Evolutionary conservation across 2,113 vertebrate species (phyloP), one percentile per base, ranked within the genome.

Genomic region (Gobio gobio): DNA sequence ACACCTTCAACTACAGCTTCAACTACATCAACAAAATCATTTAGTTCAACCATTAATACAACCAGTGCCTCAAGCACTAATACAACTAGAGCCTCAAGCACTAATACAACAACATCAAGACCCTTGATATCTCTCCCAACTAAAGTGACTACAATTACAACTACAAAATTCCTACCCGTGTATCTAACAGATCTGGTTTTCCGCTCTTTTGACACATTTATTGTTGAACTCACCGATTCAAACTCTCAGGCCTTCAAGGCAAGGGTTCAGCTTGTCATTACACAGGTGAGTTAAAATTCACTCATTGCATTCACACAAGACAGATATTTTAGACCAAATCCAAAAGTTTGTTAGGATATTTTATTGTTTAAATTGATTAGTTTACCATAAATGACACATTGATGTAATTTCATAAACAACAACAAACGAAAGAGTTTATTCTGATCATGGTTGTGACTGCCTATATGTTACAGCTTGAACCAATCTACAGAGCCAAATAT

Each of bases 101-200:
- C 36, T 40, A 40, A 40, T 5, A 40, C 36, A 36, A 5, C 40
- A 43, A 47, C 40, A 40, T 7, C n/a, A 74, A 24, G 5, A 74
- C n/a, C 43, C 40, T 24, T 6, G 10, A 49, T 43, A 49, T 4
- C 10, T 47, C 20, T 0, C 6, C 13, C 6, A 49, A 8, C 64
- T 68, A 36, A 9, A 68, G 64, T 36, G 12, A 9, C 47, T 29
- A 29, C 24, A 54, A 13, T 26, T 29, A 20, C 47, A 18, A 54
- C 24, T 10, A 51, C 73, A 54, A 0, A 0, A 33, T 16, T 4
- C 1, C 1, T 29, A 10, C n/a, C 26, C 0, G 8, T 76, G 24
- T 68, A 20, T 20, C 8, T 4, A 10, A 76, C 73, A 18, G 3
- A 0, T 10, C 73, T 76, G 8, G 47, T 54, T 8, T 76, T 76